Conservation (phyloP, 1,140 invertebrate species). For the Diachasma alloeum region DNA sequence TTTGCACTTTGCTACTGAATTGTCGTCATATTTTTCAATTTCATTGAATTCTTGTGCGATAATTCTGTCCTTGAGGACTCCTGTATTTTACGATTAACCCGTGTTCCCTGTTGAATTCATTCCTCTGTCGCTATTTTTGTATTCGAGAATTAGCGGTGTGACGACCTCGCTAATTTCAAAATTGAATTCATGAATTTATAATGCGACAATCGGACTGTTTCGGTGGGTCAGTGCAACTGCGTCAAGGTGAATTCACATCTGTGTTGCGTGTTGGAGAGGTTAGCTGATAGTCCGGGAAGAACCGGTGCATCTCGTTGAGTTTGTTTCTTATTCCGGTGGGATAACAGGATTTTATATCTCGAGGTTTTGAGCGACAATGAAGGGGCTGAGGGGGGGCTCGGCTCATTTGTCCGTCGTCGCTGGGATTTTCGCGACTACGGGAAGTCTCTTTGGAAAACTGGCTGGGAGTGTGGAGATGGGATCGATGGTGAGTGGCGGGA, state of each 20-base stretch:
- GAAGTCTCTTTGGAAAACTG: conserved; percentile 57
- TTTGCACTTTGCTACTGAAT: no score
- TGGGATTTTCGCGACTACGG: conserved; percentile 51
- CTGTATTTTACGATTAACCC: no score
- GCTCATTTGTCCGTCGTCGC: conserved; percentile 41
- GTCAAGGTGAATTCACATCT: not conserved
- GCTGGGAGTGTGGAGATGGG: conserved; percentile 41
- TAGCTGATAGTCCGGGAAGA: not conserved
- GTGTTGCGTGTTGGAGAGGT: not conserved
- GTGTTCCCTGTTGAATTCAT: no score
- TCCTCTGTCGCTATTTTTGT: not conserved
- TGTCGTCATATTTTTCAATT: no score
- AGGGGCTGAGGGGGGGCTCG: not conserved
- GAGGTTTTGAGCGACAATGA: no score
- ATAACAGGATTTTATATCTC: no score
- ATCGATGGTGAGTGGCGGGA: conserved; percentile 44
- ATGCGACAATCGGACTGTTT: not conserved
- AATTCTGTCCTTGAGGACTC: no score
- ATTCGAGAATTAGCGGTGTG: not conserved
- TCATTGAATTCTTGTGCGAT: no score
- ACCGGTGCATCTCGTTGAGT: no score
- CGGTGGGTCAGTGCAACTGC: not conserved
- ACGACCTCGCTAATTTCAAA: not conserved
- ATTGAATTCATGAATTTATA: not conserved
- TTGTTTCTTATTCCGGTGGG: no score